A percentile compares a stretch with the other conserved stretches of the same genome.
These are phyloP conservation scores for Rhingia campestris DNA, from an alignment of 2,888 invertebrate species.

Conservation along the genomic window DNA sequence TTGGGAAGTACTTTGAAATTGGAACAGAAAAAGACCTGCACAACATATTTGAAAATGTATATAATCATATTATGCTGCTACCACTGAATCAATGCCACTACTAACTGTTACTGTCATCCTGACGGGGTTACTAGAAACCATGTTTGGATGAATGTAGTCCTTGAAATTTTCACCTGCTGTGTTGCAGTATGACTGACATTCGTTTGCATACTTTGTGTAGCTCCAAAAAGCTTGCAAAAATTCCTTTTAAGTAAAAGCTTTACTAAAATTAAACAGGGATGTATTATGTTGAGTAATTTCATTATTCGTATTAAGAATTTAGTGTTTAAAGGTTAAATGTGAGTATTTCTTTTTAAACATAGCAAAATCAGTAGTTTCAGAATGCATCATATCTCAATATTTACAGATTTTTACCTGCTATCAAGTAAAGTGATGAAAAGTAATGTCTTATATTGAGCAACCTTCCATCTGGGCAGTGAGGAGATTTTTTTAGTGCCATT, in stretches of 20 bases:
- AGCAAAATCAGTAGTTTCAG: no score
- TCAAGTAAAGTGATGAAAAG: no score
- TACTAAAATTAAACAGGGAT: conserved; percentile 18
- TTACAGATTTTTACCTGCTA: no score
- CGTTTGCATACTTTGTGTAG: conserved; percentile 27
- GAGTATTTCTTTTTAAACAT: no score
- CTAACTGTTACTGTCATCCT: conserved; percentile 5
- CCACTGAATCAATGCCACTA: conserved; percentile 16
- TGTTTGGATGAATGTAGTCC: conserved; percentile 58
- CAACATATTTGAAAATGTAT: conserved; percentile 1
- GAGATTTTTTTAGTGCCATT: no score
- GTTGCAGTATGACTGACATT: conserved; percentile 59
- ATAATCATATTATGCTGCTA: conserved; percentile 14
- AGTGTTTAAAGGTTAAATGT: no score
- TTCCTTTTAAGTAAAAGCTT: conserved; percentile 11
- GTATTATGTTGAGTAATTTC: background rate
- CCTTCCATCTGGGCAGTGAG: no score
- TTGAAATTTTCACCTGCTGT: conserved; percentile 51
- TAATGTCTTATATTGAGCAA: no score
- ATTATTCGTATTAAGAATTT: no score
- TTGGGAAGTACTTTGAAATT: conserved; percentile 2
- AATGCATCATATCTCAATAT: no score
- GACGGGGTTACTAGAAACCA: conserved; percentile 39
- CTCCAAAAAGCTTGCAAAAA: conserved; percentile 47
- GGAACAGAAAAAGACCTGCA: conserved; percentile 1